Evolutionary conservation across 2,797 vertebrate genomes (phyloP).

Genomic region (Enteromius trimaculatus): DNA sequence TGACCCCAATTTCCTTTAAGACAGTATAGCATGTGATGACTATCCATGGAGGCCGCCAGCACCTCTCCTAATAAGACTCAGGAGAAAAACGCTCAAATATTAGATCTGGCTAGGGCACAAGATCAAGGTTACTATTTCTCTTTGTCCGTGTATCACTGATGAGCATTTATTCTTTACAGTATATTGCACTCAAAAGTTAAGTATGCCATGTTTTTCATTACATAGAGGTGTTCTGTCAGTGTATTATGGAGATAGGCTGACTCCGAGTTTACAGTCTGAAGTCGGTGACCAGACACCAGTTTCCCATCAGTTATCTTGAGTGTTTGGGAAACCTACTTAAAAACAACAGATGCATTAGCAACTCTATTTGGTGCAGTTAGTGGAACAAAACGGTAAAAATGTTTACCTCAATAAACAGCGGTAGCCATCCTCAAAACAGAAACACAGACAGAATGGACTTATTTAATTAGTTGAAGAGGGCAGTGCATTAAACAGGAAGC

Average conservation of each 20-base stretch:
- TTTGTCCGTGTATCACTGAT: not conserved
- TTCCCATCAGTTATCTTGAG: not conserved
- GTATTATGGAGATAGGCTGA: not conserved
- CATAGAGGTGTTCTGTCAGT: not conserved
- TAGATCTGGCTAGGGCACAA: not conserved
- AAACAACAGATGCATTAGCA: not conserved
- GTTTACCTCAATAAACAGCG: not conserved
- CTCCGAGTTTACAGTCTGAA: not conserved
- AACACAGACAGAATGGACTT: not conserved
- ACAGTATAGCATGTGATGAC: constrained; percentile 17
- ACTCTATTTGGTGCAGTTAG: not conserved
- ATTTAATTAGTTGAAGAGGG: not conserved
- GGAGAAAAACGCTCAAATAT: constrained; percentile 4
- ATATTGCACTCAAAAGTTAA: constrained; percentile 1
- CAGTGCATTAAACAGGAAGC: not conserved
- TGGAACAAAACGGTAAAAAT: not conserved
- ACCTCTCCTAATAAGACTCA: constrained; percentile 23
- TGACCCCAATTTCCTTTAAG: constrained; percentile 34
- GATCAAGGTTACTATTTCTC: constrained; percentile 27
- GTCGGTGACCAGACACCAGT: not conserved
- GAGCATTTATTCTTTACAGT: not conserved
- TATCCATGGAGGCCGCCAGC: not conserved
- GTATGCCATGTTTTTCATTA: not conserved
- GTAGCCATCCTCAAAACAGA: not conserved
- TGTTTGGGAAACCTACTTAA: not conserved